These are phyloP conservation scores for Anser cygnoides DNA, from an alignment of 2,113 vertebrate genomes.

Conservation along the genomic window DNA sequence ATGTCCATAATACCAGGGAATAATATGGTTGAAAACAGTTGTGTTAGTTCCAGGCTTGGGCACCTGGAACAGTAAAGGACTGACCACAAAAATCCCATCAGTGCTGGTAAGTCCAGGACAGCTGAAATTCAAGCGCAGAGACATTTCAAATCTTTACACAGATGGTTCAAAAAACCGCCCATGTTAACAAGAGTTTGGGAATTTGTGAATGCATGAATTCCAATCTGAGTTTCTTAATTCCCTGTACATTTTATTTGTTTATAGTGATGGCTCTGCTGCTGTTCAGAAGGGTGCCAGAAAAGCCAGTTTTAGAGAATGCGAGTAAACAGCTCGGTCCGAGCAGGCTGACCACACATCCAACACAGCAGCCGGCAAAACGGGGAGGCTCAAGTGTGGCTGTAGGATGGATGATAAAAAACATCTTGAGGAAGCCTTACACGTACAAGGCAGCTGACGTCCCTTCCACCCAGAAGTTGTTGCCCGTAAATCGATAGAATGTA, in stretches of 20 bases:
- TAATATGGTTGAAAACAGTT: background rate
- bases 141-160: background rate
- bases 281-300: background rate
- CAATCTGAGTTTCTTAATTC: background rate
- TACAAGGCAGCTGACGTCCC: accelerated
- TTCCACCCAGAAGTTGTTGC: background rate
- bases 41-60: background rate
- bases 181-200: background rate
- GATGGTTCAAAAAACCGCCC: background rate
- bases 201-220: background rate
- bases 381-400: background rate
- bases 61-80: background rate
- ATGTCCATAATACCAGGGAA: background rate
- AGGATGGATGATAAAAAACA: background rate
- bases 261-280: background rate
- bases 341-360: background rate
- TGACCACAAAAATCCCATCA: background rate
- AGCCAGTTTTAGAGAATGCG: background rate
- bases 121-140: background rate
- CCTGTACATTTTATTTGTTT: background rate
- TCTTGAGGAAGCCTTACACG: background rate
- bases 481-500: background rate
- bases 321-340: background rate
- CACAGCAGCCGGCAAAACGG: background rate
- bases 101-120: background rate